Conservation (phyloP, 2,113 vertebrate genomes). For the Lipophrys pholis region DNA sequence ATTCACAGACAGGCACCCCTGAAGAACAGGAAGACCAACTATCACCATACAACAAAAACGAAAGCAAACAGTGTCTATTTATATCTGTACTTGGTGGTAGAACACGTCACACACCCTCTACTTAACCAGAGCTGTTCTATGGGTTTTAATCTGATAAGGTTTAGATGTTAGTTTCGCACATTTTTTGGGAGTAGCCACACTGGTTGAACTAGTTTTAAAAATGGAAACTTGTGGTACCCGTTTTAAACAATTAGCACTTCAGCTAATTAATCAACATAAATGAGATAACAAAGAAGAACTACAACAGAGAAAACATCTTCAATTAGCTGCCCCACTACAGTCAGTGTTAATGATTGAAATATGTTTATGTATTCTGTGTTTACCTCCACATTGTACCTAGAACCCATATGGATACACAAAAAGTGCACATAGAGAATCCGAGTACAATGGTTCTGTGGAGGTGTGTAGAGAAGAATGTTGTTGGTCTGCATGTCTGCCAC, state of each 20-base stretch:
- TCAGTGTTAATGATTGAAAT: not conserved
- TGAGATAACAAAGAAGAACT: not conserved
- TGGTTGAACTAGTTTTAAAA: slow-evolving; percentile 24
- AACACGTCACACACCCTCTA: slow-evolving; percentile 18
- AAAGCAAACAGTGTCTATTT: slow-evolving; percentile 21
- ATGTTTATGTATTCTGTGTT: not conserved
- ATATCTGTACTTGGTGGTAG: slow-evolving; percentile 13
- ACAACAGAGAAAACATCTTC: not conserved
- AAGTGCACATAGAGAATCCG: not conserved
- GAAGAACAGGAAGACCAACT: not conserved
- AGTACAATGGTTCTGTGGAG: not conserved
- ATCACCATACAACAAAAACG: not conserved
- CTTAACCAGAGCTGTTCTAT: not conserved
- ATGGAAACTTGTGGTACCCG: not conserved
- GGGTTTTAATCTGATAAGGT: slow-evolving; percentile 8
- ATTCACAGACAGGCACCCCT: not conserved
- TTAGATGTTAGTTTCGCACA: not conserved
- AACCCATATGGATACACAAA: not conserved
- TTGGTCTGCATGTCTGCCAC: slow-evolving; percentile 35
- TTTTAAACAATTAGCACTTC: not conserved
- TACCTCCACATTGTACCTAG: not conserved
- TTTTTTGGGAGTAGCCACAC: slow-evolving; percentile 17
- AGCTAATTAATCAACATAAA: not conserved
- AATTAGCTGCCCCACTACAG: not conserved
- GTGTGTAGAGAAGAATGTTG: slow-evolving; percentile 62